Base-by-base conservation (phyloP, 2,888 invertebrate genomes). In the Eumacrocentrus americanus region DNA sequence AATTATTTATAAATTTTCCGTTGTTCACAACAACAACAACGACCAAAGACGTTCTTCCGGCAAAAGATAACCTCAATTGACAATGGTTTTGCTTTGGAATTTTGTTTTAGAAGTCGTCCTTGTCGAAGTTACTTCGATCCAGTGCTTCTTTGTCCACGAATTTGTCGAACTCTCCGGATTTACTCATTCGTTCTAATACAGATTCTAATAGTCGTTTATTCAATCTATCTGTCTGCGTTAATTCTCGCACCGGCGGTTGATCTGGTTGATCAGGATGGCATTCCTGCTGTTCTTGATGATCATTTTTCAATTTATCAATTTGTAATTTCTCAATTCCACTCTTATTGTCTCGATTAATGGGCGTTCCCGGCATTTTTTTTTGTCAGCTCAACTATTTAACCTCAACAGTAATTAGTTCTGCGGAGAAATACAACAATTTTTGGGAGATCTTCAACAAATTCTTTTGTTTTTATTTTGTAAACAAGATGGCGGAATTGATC, bases 161-260 rank as follows among this genome's bases (percentile, higher is more conserved):
- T 52, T 70, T 71, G 38, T 74, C 69, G 37, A 76, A 72, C 37
- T 74, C 63, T 16, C 70, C 73, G 1, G 70, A 71, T 40, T 76
- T 76, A 34, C 87, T 87, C 81, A 89, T 83, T 63, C 86, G 81
- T 55, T 86, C 83, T 62, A 89, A 82, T 60, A 89, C 82, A 0
- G 88, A 88, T 58, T 86, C 83, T 48, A 89, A 78, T 54, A 89
- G 79, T 70, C 85, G 85, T 76, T 89, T 89, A 74, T 90, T 90
- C 59, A 89, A 71, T 65, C 84, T 85, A 74, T 90, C 89, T 0
- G 88, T 89, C 77, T 85, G 86, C 9, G 86, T 86, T 61, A 85
- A 76, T 78, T 86, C 87, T 52, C 85, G 70, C 22, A 71, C 71
- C 29, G 68, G 69, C 3, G 65, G 58, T 44, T 42, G 29, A 2